These are phyloP conservation scores for Tuta absoluta DNA, from an alignment of 2,888 invertebrate species.

Conservation along the genomic window DNA sequence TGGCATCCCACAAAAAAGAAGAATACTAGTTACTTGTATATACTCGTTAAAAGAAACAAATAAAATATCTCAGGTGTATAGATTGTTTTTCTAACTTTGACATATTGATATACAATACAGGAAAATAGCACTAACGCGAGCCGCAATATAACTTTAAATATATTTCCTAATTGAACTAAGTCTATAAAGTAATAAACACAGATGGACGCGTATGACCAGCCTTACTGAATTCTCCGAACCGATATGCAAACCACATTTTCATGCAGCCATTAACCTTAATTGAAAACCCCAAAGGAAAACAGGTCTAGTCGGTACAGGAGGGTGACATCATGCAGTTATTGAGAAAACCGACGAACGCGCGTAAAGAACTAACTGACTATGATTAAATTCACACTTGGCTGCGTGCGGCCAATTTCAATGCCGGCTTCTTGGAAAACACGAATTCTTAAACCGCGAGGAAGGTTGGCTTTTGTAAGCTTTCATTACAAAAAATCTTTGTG, in stretches of 20 bases:
- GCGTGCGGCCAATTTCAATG: constrained; percentile 28
- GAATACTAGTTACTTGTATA: too few relatives aligned
- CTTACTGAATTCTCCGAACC: not conserved
- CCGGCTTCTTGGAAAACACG: constrained; percentile 45
- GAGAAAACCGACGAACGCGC: constrained; percentile 23
- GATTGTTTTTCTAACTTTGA: too few relatives aligned
- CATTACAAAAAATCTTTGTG: not conserved
- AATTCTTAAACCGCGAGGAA: constrained; percentile 34
- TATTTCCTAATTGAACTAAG: not conserved
- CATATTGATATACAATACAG: too few relatives aligned
- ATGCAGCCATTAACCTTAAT: not conserved
- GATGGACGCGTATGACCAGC: not conserved
- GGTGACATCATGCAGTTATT: constrained; percentile 56
- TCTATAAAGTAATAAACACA: not conserved
- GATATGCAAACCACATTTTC: constrained; percentile 3
- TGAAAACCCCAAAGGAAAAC: constrained; percentile 6
- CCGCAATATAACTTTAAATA: not conserved
- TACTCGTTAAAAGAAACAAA: too few relatives aligned
- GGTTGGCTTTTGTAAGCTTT: too few relatives aligned
- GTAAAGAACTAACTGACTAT: constrained; percentile 31
- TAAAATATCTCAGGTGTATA: too few relatives aligned
- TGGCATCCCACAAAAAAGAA: too few relatives aligned
- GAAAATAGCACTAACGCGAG: too few relatives aligned
- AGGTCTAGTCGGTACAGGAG: constrained; percentile 28
- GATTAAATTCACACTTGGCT: constrained; percentile 53